Evolutionary conservation across 2,113 vertebrate species (phyloP).

Genomic region (Ascaphus truei): DNA sequence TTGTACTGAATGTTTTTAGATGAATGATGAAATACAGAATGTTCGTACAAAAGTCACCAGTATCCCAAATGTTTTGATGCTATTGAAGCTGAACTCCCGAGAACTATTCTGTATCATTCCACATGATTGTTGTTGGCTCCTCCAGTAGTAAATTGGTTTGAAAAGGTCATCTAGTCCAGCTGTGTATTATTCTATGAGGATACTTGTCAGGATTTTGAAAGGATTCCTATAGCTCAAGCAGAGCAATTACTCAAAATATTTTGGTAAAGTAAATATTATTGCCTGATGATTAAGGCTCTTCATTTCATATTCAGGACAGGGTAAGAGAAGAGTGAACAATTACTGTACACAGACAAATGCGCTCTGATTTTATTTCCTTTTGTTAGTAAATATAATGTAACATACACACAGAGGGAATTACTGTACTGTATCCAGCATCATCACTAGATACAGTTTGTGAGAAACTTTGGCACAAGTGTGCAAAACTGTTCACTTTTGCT

Average conservation of each 20-base stretch:
- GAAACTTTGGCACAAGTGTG: no score
- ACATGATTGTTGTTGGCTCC: neutral
- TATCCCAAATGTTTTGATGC: neutral
- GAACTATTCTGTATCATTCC: neutral
- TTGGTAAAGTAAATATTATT: neutral
- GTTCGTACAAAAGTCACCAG: neutral
- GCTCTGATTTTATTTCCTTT: no score
- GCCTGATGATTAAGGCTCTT: neutral
- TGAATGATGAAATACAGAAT: neutral
- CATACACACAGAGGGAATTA: no score
- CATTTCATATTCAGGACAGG: neutral
- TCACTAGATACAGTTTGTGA: no score
- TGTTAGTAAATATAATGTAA: no score
- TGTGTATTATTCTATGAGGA: neutral
- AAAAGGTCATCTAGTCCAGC: neutral
- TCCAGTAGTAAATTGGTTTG: neutral
- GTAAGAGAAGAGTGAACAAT: neutral
- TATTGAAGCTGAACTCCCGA: neutral
- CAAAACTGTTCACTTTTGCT: no score
- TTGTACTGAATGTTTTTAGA: neutral
- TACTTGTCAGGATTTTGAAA: neutral
- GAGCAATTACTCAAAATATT: neutral
- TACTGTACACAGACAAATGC: no score
- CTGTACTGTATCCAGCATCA: no score
- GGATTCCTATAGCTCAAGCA: neutral